A percentile compares a stretch with the other conserved stretches of the same genome.
Conservation (phyloP, 2,797 vertebrate genomes). For the Gymnothorax javanicus region DNA sequence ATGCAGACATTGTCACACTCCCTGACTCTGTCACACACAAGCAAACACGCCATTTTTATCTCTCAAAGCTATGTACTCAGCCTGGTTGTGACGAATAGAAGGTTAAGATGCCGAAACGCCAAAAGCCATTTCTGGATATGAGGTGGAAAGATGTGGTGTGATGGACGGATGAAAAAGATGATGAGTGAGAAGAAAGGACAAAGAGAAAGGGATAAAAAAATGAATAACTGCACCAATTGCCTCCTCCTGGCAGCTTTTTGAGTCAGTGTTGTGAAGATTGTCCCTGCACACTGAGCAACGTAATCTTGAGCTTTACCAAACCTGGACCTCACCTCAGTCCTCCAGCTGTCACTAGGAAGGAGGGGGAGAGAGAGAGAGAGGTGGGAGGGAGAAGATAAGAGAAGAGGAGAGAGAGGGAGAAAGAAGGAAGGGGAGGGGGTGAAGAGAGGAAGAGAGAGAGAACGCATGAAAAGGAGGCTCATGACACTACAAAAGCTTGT, state of each 20-base stretch:
- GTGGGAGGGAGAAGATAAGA: background rate
- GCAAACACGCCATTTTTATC: background rate
- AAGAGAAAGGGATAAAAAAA: background rate
- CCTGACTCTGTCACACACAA: background rate
- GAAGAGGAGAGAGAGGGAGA: background rate
- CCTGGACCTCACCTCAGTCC: background rate
- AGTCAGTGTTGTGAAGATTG: background rate
- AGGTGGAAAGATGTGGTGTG: background rate
- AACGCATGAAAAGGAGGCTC: background rate
- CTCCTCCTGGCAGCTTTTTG: background rate
- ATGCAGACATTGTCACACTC: background rate
- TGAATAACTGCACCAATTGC: background rate
- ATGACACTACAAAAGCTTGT: background rate
- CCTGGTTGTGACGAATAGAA: background rate
- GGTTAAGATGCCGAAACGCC: background rate
- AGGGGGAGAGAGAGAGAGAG: conserved; percentile 37
- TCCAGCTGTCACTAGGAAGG: conserved; percentile 55
- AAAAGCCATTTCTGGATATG: background rate
- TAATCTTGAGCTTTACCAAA: background rate
- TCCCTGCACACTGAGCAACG: background rate
- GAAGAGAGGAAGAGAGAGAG: background rate
- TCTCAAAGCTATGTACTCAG: background rate
- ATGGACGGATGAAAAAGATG: background rate
- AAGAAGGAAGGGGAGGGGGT: background rate
- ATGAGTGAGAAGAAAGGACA: background rate